Base-by-base conservation (phyloP, 2,113 vertebrate genomes). In the Megaceryle torquata region DNA sequence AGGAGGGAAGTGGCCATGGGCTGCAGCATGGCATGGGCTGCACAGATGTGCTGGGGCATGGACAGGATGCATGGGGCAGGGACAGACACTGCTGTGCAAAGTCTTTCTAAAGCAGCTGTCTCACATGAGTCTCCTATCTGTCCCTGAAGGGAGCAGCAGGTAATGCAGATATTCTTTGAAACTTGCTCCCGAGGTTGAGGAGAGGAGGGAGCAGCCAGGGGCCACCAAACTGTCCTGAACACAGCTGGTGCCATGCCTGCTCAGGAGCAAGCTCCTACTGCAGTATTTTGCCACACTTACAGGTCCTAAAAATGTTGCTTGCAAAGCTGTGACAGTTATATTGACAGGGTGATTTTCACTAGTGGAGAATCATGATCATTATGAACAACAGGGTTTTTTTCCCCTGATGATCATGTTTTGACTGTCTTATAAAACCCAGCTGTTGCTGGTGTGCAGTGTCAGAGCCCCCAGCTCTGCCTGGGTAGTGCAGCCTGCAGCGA, bases 171-270 rank as follows among this genome's bases (percentile, higher is more conserved):
- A 11, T 50, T 43, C 41, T 89, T 39, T 63, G 33, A 59, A 82
- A 64, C 65, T 29, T 65, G 8, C 17, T 67, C 15, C 31, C 2
- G 3, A 43, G 69, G 15, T 81, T 1, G 10, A 78, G 56, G 44
- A 50, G 41, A 69, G 39, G 50, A 79, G 24, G 2, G 2, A 89
- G 50, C 50, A 87, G 33, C 15, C 39, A 35, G 53, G 61, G 3
- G 4, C 24, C 44, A 10, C 56, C 85, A 93, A 91, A 78, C 20
- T 3, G 1, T 8, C 33, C 72, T 1, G 8, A n/a, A 24, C 26
- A 46, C 9, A 21, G 56, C 33, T 0, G 0, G 41, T 20, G 41
- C n/a, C 0, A 0, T 9, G 22, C 19, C 61, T 56, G 43, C 82
- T 64, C 44, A 54, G 46, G 56, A 67, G 8, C 7, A 5, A 5